Conservation (phyloP, 2,113 vertebrate genomes). For the Rhinolophus sinicus region DNA sequence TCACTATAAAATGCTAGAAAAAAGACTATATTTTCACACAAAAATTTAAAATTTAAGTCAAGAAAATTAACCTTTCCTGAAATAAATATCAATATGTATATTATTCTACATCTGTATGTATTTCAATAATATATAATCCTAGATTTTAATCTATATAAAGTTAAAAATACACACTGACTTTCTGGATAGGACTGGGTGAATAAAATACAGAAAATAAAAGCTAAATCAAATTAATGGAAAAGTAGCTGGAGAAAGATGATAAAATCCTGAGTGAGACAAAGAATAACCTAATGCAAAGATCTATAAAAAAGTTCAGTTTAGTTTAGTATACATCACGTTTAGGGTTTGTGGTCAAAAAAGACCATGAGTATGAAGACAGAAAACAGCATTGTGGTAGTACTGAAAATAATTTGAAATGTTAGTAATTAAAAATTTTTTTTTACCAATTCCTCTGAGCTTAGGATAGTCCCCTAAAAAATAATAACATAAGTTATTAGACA, state of each 20-base stretch:
- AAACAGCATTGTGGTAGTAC: neutral
- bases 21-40: neutral
- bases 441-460: constrained; percentile 77
- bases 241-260: neutral
- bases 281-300: neutral
- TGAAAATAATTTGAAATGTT: constrained; percentile 30
- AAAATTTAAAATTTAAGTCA: neutral
- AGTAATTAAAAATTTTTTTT: constrained; percentile 47
- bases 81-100: neutral
- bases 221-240: neutral
- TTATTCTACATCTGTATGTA: neutral
- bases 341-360: neutral
- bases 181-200: neutral
- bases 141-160: neutral
- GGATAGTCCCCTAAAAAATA: constrained; percentile 65
- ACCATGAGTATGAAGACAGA: neutral
- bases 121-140: neutral
- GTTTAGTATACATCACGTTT: neutral
- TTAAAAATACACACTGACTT: neutral
- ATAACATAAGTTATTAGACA: constrained; percentile 27
- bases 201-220: neutral
- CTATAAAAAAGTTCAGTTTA: neutral
- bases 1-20: neutral
- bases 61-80: neutral
- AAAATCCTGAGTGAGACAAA: neutral